phyloP scores from a whole-genome alignment of 2,888 invertebrate genomes.

The Conchocele bisecta region DNA sequence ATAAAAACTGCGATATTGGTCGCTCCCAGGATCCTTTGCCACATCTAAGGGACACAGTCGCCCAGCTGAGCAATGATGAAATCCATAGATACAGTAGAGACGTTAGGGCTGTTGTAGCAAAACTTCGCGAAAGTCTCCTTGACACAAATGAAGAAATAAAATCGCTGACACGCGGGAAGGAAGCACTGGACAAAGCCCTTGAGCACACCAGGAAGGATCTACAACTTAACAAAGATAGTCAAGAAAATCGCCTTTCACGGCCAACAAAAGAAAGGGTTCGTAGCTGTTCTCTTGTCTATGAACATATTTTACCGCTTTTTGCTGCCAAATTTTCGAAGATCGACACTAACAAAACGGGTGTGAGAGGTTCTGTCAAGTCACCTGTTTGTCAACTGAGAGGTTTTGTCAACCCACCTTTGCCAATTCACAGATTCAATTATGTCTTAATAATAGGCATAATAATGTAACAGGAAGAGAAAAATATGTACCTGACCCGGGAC shows the following conservation, averaged over 20 bases:
- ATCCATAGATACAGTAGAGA: constrained; percentile 80
- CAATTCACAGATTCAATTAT: no score
- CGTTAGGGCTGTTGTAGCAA: constrained; percentile 78
- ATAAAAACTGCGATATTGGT: constrained; percentile 78
- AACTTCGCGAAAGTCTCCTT: constrained; percentile 80
- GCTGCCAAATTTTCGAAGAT: no score
- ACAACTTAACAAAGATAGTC: constrained; percentile 80
- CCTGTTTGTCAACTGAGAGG: no score
- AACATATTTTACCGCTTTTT: no score
- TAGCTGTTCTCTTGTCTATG: no score
- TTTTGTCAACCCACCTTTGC: no score
- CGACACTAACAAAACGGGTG: no score
- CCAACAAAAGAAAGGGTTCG: constrained; percentile 81
- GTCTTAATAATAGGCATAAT: no score
- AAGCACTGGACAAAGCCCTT: constrained; percentile 79
- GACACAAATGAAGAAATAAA: constrained; percentile 82
- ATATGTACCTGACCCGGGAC: no score
- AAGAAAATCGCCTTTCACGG: constrained; percentile 73
- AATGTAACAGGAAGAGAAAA: no score
- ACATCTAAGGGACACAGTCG: constrained; percentile 80
- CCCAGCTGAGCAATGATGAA: constrained; percentile 81
- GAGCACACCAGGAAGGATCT: constrained; percentile 82
- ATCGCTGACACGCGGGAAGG: constrained; percentile 78
- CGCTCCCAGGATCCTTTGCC: constrained; percentile 80
- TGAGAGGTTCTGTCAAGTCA: no score